phyloP scores from a whole-genome alignment of 92 coral and sea anemone species.

The Pocillopora grandis region DNA sequence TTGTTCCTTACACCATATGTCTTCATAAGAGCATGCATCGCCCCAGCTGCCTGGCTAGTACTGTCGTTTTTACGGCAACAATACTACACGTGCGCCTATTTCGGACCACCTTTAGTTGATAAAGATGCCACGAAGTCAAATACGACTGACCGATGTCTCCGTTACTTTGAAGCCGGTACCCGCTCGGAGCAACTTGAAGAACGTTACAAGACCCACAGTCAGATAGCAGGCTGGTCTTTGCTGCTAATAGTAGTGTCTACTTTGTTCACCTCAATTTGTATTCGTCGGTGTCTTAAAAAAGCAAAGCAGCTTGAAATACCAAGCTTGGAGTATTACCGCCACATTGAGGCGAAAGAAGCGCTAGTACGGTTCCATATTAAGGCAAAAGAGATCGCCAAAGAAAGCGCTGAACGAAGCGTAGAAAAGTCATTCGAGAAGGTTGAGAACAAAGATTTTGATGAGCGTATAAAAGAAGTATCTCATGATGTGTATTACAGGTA shows the following conservation, averaged over 20 bases:
- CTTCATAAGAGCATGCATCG: slow-evolving; percentile 31
- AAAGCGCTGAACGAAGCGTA: slow-evolving; percentile 24
- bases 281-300: slow-evolving; percentile 23
- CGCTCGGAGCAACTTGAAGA: slow-evolving; percentile 33
- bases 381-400: slow-evolving; percentile 53
- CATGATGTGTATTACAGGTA: neutral
- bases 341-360: slow-evolving; percentile 58
- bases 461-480: slow-evolving; percentile 8
- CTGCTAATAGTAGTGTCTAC: slow-evolving; percentile 16
- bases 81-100: slow-evolving; percentile 53
- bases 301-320: slow-evolving; percentile 32
- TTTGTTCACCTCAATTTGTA: slow-evolving; percentile 7
- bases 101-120: slow-evolving; percentile 43
- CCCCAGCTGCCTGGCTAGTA: slow-evolving; percentile 56
- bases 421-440: slow-evolving; percentile 6
- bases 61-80: slow-evolving; percentile 56
- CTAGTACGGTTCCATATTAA: slow-evolving; percentile 42
- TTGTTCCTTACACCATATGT: slow-evolving; percentile 10
- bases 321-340: slow-evolving; percentile 39
- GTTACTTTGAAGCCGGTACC: neutral
- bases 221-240: slow-evolving; percentile 43
- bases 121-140: neutral
- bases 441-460: neutral
- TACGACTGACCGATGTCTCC: neutral
- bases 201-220: slow-evolving; percentile 33